Evolutionary conservation across 2,113 vertebrate species (phyloP).

Genomic region (Mirounga angustirostris): DNA sequence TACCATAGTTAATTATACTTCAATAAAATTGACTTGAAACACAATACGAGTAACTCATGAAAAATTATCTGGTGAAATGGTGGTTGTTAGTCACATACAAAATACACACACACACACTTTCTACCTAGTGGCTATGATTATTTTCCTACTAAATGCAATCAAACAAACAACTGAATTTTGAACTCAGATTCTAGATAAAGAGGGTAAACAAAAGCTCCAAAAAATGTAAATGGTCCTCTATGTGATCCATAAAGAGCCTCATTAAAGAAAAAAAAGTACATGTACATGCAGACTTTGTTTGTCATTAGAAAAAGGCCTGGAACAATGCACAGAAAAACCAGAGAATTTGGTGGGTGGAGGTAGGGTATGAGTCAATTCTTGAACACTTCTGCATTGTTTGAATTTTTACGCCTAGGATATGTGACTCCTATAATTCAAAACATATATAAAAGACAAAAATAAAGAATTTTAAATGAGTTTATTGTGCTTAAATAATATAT

Average conservation of each 20-base stretch:
- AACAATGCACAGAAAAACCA: not conserved
- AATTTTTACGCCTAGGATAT: not conserved
- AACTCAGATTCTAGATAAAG: not conserved
- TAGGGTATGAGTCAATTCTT: not conserved
- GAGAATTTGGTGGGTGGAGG: not conserved
- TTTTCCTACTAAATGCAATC: not conserved
- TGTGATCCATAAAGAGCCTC: not conserved
- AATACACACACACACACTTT: not conserved
- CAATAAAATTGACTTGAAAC: not conserved
- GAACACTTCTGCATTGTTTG: not conserved
- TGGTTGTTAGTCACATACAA: not conserved
- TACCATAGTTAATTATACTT: not conserved
- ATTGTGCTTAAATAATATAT: not conserved
- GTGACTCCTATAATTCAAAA: not conserved
- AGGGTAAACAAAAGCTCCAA: not conserved
- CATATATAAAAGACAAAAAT: constrained; percentile 24
- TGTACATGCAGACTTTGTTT: not conserved
- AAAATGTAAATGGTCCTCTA: not conserved
- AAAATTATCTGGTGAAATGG: not conserved
- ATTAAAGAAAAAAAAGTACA: not conserved
- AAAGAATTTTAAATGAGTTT: constrained; percentile 6
- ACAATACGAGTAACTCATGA: not conserved
- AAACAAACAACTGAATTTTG: not conserved
- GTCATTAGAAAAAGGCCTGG: not conserved
- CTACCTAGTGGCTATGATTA: not conserved